Evolutionary conservation across 2,113 vertebrate genomes (phyloP).

Genomic region (Ursus arctos): DNA sequence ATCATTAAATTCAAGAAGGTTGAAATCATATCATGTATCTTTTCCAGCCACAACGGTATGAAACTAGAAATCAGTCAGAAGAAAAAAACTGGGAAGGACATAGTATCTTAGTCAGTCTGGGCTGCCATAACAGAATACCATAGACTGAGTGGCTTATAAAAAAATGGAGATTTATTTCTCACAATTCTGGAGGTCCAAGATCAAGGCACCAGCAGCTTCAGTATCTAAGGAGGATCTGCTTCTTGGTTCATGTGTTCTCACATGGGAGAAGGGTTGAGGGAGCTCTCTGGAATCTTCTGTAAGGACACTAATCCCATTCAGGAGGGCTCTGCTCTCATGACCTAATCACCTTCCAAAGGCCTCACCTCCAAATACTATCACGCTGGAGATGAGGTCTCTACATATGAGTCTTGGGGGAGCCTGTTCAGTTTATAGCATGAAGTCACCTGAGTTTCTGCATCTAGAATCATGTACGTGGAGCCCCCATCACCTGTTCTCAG

Average conservation of each 20-base stretch:
- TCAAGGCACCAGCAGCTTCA: not conserved
- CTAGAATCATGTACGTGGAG: not conserved
- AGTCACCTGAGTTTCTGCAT: not conserved
- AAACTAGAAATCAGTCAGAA: not conserved
- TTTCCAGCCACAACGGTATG: not conserved
- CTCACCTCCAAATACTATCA: not conserved
- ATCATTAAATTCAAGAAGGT: not conserved
- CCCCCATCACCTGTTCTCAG: not conserved
- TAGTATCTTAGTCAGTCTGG: not conserved
- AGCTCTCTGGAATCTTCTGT: not conserved
- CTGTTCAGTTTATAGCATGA: not conserved
- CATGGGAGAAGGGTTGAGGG: no score
- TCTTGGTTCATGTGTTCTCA: not conserved
- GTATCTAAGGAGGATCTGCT: not conserved
- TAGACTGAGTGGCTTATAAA: not conserved
- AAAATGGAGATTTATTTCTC: not conserved
- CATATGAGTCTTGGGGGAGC: not conserved
- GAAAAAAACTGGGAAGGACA: not conserved
- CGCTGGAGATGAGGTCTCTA: not conserved
- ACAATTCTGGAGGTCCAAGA: not conserved
- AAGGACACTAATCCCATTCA: not conserved
- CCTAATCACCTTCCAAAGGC: not conserved
- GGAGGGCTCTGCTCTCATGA: not conserved
- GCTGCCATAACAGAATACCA: not conserved
- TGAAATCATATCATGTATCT: not conserved